A percentile compares a stretch with the other conserved stretches of the same genome.
These are phyloP conservation scores for Dromas ardeola DNA, from an alignment of 2,113 vertebrate genomes.

Conservation along the genomic window DNA sequence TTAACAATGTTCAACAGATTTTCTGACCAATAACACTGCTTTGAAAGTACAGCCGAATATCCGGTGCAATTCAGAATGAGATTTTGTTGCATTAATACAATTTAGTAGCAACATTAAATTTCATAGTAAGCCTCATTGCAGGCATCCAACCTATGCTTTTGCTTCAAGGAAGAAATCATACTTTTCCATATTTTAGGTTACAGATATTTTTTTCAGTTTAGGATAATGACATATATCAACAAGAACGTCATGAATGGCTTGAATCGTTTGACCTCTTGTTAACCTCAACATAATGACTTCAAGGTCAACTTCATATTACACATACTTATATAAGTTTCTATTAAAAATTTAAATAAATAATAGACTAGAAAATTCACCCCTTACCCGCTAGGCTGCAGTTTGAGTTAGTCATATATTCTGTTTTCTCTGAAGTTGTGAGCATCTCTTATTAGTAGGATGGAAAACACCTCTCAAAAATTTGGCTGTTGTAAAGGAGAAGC, in stretches of 20 bases:
- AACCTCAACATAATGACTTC: not conserved
- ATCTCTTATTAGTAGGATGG: not conserved
- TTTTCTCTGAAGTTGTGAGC: not conserved
- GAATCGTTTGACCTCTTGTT: not conserved
- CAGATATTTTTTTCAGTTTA: not conserved
- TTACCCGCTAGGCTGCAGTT: rapidly evolving
- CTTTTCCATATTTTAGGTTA: not conserved
- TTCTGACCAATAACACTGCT: not conserved
- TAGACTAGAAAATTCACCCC: not conserved
- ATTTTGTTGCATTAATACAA: not conserved
- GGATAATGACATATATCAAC: rapidly evolving
- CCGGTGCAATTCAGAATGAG: not conserved
- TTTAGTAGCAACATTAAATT: not conserved
- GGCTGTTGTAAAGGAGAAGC: not conserved
- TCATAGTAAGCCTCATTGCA: not conserved
- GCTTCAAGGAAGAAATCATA: not conserved
- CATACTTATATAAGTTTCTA: not conserved
- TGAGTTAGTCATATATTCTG: not conserved
- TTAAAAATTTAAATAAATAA: not conserved
- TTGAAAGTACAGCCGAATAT: not conserved
- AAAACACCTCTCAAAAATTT: not conserved
- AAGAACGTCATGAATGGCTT: not conserved
- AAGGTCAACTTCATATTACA: not conserved
- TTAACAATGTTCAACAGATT: not conserved
- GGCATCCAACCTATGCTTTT: not conserved